Percentiles rank a stretch among this genome's conserved stretches.
Evolutionary conservation across 2,888 invertebrate genomes (phyloP).

Genomic region (Pyrrhosoma nymphula): DNA sequence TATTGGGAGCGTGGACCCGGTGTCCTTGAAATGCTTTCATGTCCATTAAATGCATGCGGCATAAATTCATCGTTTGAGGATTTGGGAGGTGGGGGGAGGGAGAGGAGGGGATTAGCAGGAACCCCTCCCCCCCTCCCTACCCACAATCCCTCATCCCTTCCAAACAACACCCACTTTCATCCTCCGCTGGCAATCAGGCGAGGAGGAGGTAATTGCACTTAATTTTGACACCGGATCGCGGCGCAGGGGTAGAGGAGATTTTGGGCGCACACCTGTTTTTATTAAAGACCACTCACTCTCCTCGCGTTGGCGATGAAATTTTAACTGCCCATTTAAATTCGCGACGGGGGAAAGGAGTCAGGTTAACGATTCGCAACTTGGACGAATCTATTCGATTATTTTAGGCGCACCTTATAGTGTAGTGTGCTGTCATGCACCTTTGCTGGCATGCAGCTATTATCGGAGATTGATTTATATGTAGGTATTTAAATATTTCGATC

Average conservation of each 20-base stretch:
- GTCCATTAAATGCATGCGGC: not conserved
- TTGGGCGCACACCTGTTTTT: not conserved
- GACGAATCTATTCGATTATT: too few relatives aligned
- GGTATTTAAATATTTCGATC: too few relatives aligned
- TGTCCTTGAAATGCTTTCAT: not conserved
- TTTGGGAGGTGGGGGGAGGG: not conserved
- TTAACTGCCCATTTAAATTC: not conserved
- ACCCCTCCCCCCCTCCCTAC: not conserved
- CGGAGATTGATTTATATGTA: too few relatives aligned
- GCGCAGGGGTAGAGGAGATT: not conserved
- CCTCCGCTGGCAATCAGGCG: not conserved
- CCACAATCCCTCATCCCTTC: not conserved
- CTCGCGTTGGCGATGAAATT: not conserved
- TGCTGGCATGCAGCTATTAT: too few relatives aligned
- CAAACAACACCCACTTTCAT: not conserved
- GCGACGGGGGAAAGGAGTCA: too few relatives aligned
- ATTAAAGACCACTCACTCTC: not conserved
- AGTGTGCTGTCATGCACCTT: too few relatives aligned
- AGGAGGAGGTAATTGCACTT: not conserved
- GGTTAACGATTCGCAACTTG: too few relatives aligned
- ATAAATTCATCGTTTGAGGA: not conserved
- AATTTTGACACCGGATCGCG: not conserved
- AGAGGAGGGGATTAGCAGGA: not conserved
- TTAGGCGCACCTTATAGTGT: too few relatives aligned
- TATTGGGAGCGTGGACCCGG: not conserved